Evolutionary conservation across 2,888 invertebrate species (phyloP).

Genomic region (Agonopterix alstromeriana): DNA sequence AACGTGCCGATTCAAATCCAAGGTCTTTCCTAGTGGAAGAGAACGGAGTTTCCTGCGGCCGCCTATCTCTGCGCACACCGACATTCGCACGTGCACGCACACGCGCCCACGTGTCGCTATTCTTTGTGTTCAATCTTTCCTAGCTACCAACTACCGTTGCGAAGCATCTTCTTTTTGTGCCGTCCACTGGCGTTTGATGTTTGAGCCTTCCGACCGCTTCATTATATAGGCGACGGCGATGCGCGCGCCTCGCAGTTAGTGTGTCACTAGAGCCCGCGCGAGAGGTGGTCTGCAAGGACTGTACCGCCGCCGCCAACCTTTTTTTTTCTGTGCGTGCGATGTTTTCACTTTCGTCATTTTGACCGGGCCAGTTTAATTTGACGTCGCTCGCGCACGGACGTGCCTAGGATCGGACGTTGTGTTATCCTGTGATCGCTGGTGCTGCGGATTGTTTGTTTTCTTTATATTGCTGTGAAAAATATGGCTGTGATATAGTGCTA

Average conservation of each 20-base stretch:
- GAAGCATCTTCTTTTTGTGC: slow-evolving; percentile 72
- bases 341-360: slow-evolving; percentile 77
- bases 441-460: slow-evolving; percentile 61
- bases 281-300: slow-evolving; percentile 74
- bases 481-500: slow-evolving; percentile 75
- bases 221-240: slow-evolving; percentile 73
- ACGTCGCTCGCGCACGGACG: slow-evolving; percentile 75
- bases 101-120: slow-evolving; percentile 65
- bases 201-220: slow-evolving; percentile 57
- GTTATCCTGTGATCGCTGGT: slow-evolving; percentile 70
- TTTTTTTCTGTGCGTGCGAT: slow-evolving; percentile 75
- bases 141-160: slow-evolving; percentile 71
- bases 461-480: slow-evolving; percentile 54
- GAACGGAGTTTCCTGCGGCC: slow-evolving; percentile 77
- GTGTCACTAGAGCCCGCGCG: slow-evolving; percentile 73
- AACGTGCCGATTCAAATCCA: slow-evolving; percentile 75
- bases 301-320: slow-evolving; percentile 60
- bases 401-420: slow-evolving; percentile 66
- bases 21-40: slow-evolving; percentile 78
- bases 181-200: slow-evolving; percentile 65
- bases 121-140: slow-evolving; percentile 71
- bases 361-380: slow-evolving; percentile 75
- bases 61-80: slow-evolving; percentile 72
- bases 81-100: slow-evolving; percentile 66
- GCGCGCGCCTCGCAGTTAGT: slow-evolving; percentile 72